phyloP scores from a whole-genome alignment of 2,797 vertebrate species.

The Oreortyx pictus region DNA sequence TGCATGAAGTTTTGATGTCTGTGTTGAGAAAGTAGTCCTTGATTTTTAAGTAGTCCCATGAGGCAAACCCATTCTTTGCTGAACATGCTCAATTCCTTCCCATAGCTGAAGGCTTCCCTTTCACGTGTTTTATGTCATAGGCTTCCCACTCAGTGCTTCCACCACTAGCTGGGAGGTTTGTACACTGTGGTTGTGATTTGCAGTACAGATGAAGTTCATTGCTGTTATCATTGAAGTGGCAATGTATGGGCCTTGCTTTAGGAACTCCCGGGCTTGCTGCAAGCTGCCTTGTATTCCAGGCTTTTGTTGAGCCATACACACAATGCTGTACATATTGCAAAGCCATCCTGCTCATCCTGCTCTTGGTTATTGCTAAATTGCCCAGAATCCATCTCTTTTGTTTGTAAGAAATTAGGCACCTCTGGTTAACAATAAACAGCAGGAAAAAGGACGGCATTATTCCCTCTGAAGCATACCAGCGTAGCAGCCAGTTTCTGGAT shows the following conservation, averaged over 20 bases:
- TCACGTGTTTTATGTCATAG: neutral
- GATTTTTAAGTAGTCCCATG: conserved; percentile 5
- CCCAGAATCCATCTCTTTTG: conserved; percentile 30
- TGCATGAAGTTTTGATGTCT: neutral
- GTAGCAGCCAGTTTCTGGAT: conserved; percentile 22
- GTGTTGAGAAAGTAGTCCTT: neutral
- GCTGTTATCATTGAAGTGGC: neutral
- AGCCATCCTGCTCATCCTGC: neutral
- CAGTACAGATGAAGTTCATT: neutral
- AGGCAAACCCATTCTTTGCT: neutral
- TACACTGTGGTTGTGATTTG: neutral
- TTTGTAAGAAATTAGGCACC: conserved; percentile 41
- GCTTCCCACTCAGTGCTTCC: neutral
- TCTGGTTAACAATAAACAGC: conserved; percentile 32
- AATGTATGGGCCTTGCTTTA: neutral
- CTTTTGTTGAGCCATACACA: neutral
- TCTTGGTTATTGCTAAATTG: conserved; percentile 28
- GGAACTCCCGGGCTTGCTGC: neutral
- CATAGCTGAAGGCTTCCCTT: neutral
- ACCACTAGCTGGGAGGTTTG: neutral
- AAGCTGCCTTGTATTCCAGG: neutral
- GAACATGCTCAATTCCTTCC: neutral
- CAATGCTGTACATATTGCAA: neutral
- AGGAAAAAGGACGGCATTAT: conserved; percentile 1
- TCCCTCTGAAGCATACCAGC: neutral